These are phyloP conservation scores for Dromaius novaehollandiae DNA, from an alignment of 2,113 vertebrate species.

Conservation along the genomic window DNA sequence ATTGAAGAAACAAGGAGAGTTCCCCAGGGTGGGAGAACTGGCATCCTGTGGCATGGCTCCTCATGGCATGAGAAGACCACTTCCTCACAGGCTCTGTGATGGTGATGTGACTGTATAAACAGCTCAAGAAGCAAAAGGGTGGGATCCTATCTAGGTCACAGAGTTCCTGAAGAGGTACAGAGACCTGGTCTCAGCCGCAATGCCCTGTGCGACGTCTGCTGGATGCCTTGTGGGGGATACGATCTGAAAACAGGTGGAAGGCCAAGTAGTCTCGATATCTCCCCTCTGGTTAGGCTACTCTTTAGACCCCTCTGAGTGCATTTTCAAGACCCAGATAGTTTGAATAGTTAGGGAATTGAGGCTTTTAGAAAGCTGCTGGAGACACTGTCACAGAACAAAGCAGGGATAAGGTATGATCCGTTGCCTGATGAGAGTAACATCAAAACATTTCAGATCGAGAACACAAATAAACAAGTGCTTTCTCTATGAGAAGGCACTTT, in stretches of 20 bases:
- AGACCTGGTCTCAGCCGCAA: background rate
- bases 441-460: background rate
- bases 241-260: background rate
- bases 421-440: background rate
- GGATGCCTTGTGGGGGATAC: background rate
- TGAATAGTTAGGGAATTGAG: background rate
- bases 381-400: background rate
- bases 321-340: background rate
- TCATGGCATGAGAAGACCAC: too few relatives aligned
- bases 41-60: too few relatives aligned
- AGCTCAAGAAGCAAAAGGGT: background rate
- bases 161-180: background rate
- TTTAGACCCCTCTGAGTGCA: background rate
- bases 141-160: background rate
- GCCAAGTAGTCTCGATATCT: background rate
- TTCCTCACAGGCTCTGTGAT: background rate
- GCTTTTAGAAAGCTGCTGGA: background rate
- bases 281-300: background rate
- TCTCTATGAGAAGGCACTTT: background rate
- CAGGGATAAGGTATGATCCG: background rate
- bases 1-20: background rate
- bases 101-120: background rate
- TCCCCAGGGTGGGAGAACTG: background rate
- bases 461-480: background rate
- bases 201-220: background rate